Evolutionary conservation across 2,888 invertebrate genomes (phyloP).

Genomic region (Drosophila subsilvestris): DNA sequence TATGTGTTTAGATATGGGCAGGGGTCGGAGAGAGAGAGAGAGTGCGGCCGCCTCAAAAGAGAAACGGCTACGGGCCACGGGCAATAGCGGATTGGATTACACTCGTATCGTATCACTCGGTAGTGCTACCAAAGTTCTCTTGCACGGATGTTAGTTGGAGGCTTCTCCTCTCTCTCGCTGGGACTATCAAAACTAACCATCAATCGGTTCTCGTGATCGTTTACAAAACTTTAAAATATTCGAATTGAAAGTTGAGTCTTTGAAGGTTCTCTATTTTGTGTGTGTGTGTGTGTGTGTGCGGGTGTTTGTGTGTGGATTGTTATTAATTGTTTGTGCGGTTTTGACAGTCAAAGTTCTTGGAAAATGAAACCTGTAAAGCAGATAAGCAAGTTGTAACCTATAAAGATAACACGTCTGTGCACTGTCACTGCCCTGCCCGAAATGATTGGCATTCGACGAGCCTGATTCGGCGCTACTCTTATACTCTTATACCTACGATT

Average conservation of each 20-base stretch:
- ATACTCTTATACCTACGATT: not conserved
- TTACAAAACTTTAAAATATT: not conserved
- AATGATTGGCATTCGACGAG: conserved; percentile 3
- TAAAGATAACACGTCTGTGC: conserved; percentile 24
- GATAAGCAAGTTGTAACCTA: conserved; percentile 37
- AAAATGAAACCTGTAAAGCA: conserved; percentile 13
- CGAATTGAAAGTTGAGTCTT: not conserved
- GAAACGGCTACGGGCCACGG: not conserved
- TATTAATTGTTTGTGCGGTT: not conserved
- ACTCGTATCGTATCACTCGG: not conserved
- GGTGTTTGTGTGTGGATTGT: not conserved
- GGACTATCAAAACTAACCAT: not conserved
- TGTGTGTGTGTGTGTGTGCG: not conserved
- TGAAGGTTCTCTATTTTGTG: not conserved
- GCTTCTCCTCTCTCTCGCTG: not conserved
- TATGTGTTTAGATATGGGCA: conserved; percentile 2
- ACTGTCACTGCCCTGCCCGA: conserved; percentile 5
- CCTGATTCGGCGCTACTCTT: not conserved
- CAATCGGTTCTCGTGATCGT: not conserved
- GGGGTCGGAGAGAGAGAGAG: conserved; percentile 1
- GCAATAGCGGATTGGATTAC: not conserved
- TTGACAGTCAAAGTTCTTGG: not conserved
- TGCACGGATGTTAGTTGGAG: conserved; percentile 21
- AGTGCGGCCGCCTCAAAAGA: conserved; percentile 6
- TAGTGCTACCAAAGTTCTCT: conserved; percentile 11